phyloP scores from a whole-genome alignment of 2,113 vertebrate species.

The Azemiops feae region DNA sequence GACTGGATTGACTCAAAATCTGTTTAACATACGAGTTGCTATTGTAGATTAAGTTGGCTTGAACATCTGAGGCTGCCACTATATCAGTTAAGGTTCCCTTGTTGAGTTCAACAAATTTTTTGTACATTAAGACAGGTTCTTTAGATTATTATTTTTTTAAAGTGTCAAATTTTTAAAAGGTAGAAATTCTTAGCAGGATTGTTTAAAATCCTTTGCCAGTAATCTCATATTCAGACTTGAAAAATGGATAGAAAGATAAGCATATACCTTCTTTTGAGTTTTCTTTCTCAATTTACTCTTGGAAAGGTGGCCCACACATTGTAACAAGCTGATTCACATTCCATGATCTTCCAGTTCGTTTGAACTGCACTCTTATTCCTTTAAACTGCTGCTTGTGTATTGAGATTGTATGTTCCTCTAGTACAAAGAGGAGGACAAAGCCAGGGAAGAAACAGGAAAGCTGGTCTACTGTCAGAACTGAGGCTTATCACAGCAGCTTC shows the following conservation, averaged over 20 bases:
- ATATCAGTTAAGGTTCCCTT: background rate
- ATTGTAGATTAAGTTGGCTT: background rate
- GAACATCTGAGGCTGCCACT: background rate
- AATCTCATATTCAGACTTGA: background rate
- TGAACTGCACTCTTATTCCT: conserved; percentile 58
- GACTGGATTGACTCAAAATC: background rate
- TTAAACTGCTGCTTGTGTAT: conserved; percentile 45
- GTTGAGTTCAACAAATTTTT: background rate
- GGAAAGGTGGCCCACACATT: background rate
- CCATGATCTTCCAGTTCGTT: conserved; percentile 3
- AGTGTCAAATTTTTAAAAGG: background rate
- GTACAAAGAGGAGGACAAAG: conserved; percentile 63
- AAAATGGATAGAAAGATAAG: background rate
- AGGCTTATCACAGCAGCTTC: conserved; percentile 81
- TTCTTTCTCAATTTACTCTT: background rate
- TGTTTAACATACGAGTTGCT: background rate
- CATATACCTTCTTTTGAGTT: background rate
- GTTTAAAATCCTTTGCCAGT: background rate
- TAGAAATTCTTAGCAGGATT: background rate
- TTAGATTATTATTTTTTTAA: background rate
- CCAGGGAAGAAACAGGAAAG: conserved; percentile 61
- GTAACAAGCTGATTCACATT: background rate
- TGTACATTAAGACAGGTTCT: background rate
- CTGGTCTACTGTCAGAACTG: conserved; percentile 72
- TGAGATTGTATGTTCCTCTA: conserved; percentile 68